Conservation (phyloP, 1,140 invertebrate species). For the Probaryconus sp. region DNA sequence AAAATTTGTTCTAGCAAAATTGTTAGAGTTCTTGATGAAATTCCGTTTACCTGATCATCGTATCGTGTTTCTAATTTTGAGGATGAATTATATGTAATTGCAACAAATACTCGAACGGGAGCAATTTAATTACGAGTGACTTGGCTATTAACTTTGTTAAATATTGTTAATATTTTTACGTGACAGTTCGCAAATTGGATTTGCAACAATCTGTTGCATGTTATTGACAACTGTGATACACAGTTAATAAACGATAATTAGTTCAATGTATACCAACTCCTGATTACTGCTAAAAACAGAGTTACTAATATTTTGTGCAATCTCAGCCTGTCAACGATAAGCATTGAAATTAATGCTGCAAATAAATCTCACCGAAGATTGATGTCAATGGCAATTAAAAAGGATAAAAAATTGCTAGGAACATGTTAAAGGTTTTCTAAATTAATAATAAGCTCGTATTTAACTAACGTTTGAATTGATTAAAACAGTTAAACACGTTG, state of each 20-base stretch:
- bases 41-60: too few relatives aligned
- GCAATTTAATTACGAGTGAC: too few relatives aligned
- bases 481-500: too few relatives aligned
- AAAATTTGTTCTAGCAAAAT: too few relatives aligned
- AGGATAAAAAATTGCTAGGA: slow-evolving; percentile 12
- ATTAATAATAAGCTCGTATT: too few relatives aligned
- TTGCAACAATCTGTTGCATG: slow-evolving; percentile 43
- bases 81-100: too few relatives aligned
- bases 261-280: slow-evolving; percentile 51
- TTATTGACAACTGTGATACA: slow-evolving; percentile 28
- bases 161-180: slow-evolving; percentile 10
- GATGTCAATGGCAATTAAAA: slow-evolving; percentile 42
- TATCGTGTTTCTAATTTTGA: too few relatives aligned
- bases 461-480: too few relatives aligned
- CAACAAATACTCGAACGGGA: too few relatives aligned
- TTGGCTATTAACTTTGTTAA: not conserved
- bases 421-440: not conserved
- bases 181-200: not conserved
- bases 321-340: slow-evolving; percentile 30
- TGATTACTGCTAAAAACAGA: slow-evolving; percentile 24
- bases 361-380: slow-evolving; percentile 21
- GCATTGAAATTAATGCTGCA: slow-evolving; percentile 17
- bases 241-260: slow-evolving; percentile 60
- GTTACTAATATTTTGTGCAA: slow-evolving; percentile 33
- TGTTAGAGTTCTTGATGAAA: too few relatives aligned